These are phyloP conservation scores for Meghimatium bilineatum DNA, from an alignment of 2,888 invertebrate genomes.

Conservation along the genomic window DNA sequence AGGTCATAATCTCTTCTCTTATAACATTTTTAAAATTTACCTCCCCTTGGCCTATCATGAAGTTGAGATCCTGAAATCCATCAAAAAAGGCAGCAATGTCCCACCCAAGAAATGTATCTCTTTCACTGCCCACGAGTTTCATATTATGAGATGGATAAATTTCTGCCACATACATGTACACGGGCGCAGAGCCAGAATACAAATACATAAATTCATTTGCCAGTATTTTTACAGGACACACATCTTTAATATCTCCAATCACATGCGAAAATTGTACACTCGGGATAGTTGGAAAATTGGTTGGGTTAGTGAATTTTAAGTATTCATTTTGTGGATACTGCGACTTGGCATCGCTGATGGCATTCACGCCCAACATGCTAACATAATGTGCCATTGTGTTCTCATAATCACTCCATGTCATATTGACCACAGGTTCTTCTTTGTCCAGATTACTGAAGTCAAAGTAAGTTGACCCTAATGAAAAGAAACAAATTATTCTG, in stretches of 20 bases:
- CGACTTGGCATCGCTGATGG: conserved; percentile 9
- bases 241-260: conserved; percentile 39
- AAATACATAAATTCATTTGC: conserved; percentile 17
- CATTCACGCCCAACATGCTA: conserved; percentile 17
- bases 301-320: conserved; percentile 13
- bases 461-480: conserved; percentile 43
- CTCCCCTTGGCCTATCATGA: conserved; percentile 28
- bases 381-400: conserved; percentile 9
- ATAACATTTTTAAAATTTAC: conserved; percentile 43
- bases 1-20: conserved; percentile 41
- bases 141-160: conserved; percentile 35
- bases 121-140: not conserved
- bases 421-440: conserved; percentile 14
- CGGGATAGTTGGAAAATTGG: conserved; percentile 30
- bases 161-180: conserved; percentile 42
- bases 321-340: conserved; percentile 12
- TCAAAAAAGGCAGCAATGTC: conserved; percentile 47
- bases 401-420: conserved; percentile 39
- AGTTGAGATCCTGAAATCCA: conserved; percentile 26
- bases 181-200: conserved; percentile 36
- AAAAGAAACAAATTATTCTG: not conserved
- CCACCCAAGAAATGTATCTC: conserved; percentile 41
- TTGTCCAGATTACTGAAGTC: conserved; percentile 33
- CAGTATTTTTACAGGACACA: conserved; percentile 46
- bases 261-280: conserved; percentile 39